Conservation (phyloP, 2,113 vertebrate genomes). For the Chionodraco myersi region DNA sequence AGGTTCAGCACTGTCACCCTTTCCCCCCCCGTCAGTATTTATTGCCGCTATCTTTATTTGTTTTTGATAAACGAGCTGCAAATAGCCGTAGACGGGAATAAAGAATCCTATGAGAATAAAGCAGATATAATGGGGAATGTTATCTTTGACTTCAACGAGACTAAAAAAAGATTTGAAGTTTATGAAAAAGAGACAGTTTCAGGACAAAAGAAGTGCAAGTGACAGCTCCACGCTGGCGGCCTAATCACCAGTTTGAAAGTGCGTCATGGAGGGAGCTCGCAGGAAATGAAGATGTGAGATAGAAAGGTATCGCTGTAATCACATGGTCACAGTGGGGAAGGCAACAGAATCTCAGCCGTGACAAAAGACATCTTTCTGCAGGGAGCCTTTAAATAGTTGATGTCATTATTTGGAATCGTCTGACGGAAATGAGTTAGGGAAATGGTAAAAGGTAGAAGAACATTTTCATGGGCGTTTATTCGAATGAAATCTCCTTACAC, state of each 20-base stretch:
- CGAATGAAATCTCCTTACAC: not conserved
- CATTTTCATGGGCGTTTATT: not conserved
- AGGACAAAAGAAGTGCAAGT: conserved; percentile 40
- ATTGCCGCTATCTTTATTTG: conserved; percentile 27
- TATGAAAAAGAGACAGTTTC: conserved; percentile 50
- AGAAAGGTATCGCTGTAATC: conserved; percentile 34
- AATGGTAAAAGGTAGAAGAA: not conserved
- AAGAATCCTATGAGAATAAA: conserved; percentile 45
- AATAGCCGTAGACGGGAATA: conserved; percentile 54
- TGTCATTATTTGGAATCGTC: not conserved
- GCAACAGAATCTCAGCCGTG: not conserved
- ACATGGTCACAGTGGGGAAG: conserved; percentile 23
- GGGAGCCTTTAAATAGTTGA: not conserved
- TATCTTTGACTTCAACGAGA: conserved; percentile 44
- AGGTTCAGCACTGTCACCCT: conserved; percentile 47
- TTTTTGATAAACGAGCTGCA: conserved; percentile 45
- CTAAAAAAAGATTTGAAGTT: conserved; percentile 28
- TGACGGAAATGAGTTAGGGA: not conserved
- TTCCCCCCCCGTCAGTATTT: not conserved
- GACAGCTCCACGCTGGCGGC: conserved; percentile 38
- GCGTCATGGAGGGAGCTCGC: not conserved
- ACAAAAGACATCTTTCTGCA: conserved; percentile 17
- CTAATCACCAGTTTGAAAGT: conserved; percentile 37
- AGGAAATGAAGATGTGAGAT: conserved; percentile 47
- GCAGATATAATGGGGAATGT: conserved; percentile 23